Percentiles rank a stretch among this genome's conserved stretches.
These are phyloP conservation scores for Fissipunctia ypsillon DNA, from an alignment of 2,888 invertebrate genomes.

Conservation along the genomic window DNA sequence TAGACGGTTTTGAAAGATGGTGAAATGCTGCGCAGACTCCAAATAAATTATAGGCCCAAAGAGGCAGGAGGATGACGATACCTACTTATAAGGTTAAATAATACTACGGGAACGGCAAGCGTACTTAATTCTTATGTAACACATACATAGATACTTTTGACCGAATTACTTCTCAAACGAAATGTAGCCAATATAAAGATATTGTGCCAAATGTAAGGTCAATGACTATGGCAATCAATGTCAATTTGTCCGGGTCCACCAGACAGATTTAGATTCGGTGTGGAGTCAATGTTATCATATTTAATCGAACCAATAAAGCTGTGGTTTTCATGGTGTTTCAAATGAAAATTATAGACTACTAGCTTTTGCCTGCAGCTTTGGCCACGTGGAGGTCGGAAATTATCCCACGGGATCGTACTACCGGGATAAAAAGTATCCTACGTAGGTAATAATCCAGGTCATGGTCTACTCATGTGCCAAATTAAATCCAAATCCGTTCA, in stretches of 20 bases:
- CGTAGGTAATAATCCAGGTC: too few species aligned
- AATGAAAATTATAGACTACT: slow-evolving; percentile 13
- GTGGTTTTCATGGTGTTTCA: slow-evolving; percentile 4
- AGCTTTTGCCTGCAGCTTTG: too few species aligned
- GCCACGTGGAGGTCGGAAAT: too few species aligned
- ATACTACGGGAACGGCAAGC: slow-evolving; percentile 1
- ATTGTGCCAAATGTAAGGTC: slow-evolving; percentile 72
- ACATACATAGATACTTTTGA: slow-evolving; percentile 31
- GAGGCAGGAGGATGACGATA: not conserved
- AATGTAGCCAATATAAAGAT: slow-evolving; percentile 64
- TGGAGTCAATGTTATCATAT: slow-evolving; percentile 43
- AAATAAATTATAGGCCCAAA: not conserved
- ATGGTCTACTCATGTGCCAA: too few species aligned
- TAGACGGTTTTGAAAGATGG: too few species aligned
- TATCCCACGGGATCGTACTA: too few species aligned
- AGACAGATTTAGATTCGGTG: slow-evolving; percentile 65
- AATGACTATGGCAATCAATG: slow-evolving; percentile 72
- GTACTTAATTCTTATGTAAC: slow-evolving; percentile 29
- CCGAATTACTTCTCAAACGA: slow-evolving; percentile 60
- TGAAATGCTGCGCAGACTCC: not conserved
- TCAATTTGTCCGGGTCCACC: slow-evolving; percentile 68
- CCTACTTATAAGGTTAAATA: too few species aligned
- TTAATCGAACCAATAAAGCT: slow-evolving; percentile 45
- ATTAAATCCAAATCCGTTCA: too few species aligned
- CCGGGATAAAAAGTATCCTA: too few species aligned